These are phyloP conservation scores for Sapayoa aenigma DNA, from an alignment of 2,113 vertebrate genomes.

Conservation along the genomic window DNA sequence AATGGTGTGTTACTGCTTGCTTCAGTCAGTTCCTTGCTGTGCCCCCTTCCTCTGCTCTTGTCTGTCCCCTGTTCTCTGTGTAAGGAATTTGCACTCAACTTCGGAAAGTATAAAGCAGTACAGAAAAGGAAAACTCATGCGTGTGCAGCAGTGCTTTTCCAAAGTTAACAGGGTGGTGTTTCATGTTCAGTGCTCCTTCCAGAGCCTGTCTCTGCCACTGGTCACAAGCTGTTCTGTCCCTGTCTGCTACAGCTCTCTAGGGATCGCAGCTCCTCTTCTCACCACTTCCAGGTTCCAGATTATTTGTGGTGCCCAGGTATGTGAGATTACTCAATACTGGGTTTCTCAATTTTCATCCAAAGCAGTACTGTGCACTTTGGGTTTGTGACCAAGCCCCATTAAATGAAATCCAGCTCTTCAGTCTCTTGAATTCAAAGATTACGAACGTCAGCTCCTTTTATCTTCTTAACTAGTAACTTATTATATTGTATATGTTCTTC, in stretches of 20 bases:
- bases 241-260: neutral
- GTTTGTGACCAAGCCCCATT: neutral
- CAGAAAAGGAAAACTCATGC: neutral
- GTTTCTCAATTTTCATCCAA: neutral
- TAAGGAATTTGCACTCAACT: neutral
- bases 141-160: neutral
- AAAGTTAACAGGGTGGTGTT: neutral
- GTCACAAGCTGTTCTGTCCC: neutral
- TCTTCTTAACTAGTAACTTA: neutral
- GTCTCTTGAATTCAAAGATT: neutral
- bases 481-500: neutral
- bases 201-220: neutral
- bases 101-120: neutral
- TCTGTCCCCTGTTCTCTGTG: neutral
- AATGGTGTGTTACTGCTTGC: neutral
- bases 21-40: neutral
- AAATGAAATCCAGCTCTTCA: neutral
- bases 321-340: neutral
- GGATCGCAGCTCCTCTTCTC: neutral
- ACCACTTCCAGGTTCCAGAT: neutral
- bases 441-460: neutral
- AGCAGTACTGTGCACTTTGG: rapidly evolving
- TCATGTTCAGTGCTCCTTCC: neutral
- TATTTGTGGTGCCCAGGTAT: no score
- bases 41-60: neutral